Conservation (phyloP, 2,797 vertebrate genomes). For the Siniperca scherzeri region DNA sequence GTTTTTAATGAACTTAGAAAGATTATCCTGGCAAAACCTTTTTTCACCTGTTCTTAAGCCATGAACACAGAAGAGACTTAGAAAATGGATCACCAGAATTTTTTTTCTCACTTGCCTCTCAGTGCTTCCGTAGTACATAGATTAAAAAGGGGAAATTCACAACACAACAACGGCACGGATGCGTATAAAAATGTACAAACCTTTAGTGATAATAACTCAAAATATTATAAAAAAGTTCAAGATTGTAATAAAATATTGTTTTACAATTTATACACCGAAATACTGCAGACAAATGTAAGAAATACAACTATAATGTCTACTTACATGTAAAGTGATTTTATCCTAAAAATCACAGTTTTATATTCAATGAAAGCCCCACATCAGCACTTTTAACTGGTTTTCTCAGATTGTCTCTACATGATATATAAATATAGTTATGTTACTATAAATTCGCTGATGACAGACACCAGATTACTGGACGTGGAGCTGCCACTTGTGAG, state of each 20-base stretch:
- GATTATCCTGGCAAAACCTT: too few relatives aligned
- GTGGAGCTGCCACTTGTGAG: constrained; percentile 6
- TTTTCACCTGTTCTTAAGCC: too few relatives aligned
- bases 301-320: too few relatives aligned
- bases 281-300: not conserved
- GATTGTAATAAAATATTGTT: not conserved
- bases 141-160: not conserved
- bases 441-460: not conserved
- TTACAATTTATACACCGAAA: not conserved
- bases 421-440: not conserved
- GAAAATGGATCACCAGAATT: too few relatives aligned
- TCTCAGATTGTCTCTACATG: not conserved
- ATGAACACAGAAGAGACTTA: too few relatives aligned
- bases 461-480: not conserved
- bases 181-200: not conserved
- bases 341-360: not conserved
- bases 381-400: not conserved
- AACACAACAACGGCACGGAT: not conserved
- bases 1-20: too few relatives aligned
- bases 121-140: too few relatives aligned
- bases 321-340: not conserved
- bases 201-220: not conserved
- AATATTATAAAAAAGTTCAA: not conserved
- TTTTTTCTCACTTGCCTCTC: too few relatives aligned
- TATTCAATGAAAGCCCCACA: not conserved